These are phyloP conservation scores for Gambusia affinis DNA, from an alignment of 2,113 vertebrate genomes.

Conservation along the genomic window DNA sequence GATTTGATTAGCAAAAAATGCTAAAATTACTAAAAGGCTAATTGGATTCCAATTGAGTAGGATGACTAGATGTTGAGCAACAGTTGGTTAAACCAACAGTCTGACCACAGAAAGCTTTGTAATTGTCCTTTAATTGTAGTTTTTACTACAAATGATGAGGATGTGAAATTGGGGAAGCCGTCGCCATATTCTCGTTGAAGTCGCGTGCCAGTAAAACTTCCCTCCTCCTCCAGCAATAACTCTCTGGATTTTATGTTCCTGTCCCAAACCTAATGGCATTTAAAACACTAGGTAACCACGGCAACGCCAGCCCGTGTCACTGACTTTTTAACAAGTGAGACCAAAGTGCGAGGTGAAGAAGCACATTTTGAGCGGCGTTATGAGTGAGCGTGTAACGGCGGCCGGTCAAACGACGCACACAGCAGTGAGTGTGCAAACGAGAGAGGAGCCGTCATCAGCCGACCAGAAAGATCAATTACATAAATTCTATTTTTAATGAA, in stretches of 20 bases:
- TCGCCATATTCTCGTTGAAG: neutral
- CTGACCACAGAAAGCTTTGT: too few species aligned
- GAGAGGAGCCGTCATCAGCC: neutral
- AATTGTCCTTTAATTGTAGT: too few species aligned
- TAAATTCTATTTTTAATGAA: neutral
- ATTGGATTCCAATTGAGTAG: neutral
- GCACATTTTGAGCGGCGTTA: neutral
- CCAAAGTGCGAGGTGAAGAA: slow-evolving; percentile 13
- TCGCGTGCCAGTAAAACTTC: neutral
- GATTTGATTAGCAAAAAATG: too few species aligned
- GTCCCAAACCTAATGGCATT: neutral
- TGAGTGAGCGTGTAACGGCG: neutral
- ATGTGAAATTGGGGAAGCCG: neutral
- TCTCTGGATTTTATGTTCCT: neutral
- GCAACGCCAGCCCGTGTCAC: neutral
- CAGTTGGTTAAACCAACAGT: neutral
- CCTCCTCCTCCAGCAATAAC: too few species aligned
- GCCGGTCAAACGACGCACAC: neutral
- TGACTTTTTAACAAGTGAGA: slow-evolving; percentile 5
- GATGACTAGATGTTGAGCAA: neutral
- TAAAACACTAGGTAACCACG: neutral
- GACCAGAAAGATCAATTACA: neutral
- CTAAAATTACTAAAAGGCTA: neutral
- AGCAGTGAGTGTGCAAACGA: neutral
- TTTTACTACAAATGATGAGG: neutral